Evolutionary conservation across 2,113 vertebrate species (phyloP), one percentile per base, ranked within the genome.

Genomic region (Mungos mungo): DNA sequence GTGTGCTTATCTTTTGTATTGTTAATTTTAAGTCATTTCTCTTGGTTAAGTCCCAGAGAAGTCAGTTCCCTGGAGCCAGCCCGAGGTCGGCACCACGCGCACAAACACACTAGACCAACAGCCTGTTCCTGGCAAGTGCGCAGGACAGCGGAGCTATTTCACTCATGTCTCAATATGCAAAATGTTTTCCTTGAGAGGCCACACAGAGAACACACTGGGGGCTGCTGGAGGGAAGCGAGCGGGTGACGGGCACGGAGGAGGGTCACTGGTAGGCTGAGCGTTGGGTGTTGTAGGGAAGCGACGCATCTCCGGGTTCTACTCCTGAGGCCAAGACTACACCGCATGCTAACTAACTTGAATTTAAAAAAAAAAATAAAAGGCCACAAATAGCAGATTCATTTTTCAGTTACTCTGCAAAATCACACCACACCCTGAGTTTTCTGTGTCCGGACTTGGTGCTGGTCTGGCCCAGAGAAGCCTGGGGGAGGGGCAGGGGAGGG

Each of bases 81-180:
- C 38, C 50, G 31, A 8, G 33, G 31, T n/a, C 29, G 69, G 66
- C 7, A 33, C 38, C 50, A 54, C 33, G 71, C 7, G 12, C 47
- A 33, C 1, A n/a, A 3, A 50, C 1, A 15, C 1, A 5, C 2
- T 0, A 29, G 1, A 21, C 50, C 1, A 5, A 7, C 29, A 4
- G 13, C 27, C 41, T 84, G 38, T 27, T 23, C 47, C 11, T 13
- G 54, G 54, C 12, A 25, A 82, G 38, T 1, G 3, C 11, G 52
- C 14, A 10, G 4, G 19, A 77, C 7, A 71, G 54, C 29, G 16
- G 54, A 13, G 1, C 0, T 7, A 23, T 60, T 25, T 7, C 2
- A 0, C 18, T 35, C 47, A 5, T 12, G 8, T 68, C 27, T 63
- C 29, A 33, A 9, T 8, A 9, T 1, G 10, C 0, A 23, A 33